These are phyloP conservation scores for Troglohyphantes excavatus DNA, from an alignment of 2,888 invertebrate species.

Conservation along the genomic window DNA sequence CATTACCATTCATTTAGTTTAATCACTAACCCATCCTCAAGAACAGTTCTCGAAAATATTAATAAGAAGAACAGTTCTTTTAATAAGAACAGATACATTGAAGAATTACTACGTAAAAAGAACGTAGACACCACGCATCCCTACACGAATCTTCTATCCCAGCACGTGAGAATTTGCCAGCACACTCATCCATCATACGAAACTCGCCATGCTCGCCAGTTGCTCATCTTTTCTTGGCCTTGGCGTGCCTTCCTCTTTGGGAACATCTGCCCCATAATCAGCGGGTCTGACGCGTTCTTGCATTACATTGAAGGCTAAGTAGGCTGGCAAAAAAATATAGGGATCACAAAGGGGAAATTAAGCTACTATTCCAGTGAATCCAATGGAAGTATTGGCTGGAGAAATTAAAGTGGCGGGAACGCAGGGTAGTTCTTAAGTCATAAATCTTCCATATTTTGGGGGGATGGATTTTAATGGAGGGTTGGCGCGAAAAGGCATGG, in stretches of 20 bases:
- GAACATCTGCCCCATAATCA: slow-evolving; percentile 67
- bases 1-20: too few species aligned
- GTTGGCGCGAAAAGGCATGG: slow-evolving; percentile 1
- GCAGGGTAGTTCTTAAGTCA: slow-evolving; percentile 46
- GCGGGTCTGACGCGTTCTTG: slow-evolving; percentile 63
- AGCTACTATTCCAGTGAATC: slow-evolving; percentile 31
- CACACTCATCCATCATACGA: slow-evolving; percentile 65
- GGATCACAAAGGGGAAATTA: slow-evolving; percentile 14
- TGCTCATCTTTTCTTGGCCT: slow-evolving; percentile 36
- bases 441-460: slow-evolving; percentile 52
- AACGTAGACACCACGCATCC: too few species aligned
- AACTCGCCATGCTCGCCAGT: slow-evolving; percentile 38
- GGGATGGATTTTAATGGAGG: slow-evolving; percentile 35
- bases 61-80: too few species aligned
- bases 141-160: slow-evolving; percentile 43
- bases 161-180: slow-evolving; percentile 72
- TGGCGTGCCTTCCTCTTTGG: slow-evolving; percentile 1
- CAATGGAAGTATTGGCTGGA: slow-evolving; percentile 54
- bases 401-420: slow-evolving; percentile 24
- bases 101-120: too few species aligned
- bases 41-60: too few species aligned
- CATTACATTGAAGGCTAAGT: slow-evolving; percentile 71
- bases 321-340: slow-evolving; percentile 25
- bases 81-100: too few species aligned
- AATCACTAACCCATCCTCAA: too few species aligned